Evolutionary conservation across 2,797 vertebrate species (phyloP).

Genomic region (Mionectes olivaceus): DNA sequence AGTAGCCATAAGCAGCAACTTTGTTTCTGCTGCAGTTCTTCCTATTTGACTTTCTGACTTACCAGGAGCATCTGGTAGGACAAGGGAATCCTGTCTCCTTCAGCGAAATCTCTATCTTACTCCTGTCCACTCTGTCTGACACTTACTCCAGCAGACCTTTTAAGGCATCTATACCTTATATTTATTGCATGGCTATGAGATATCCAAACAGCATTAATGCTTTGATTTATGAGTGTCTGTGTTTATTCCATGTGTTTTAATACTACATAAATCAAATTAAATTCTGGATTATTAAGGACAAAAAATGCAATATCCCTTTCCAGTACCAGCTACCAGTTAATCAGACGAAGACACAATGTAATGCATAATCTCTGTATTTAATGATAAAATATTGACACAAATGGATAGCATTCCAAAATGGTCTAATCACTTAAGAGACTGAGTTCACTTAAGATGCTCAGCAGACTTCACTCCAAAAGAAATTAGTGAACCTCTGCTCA

Average conservation of each 20-base stretch:
- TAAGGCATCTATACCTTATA: not conserved
- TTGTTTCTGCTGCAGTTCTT: not conserved
- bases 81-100: not conserved
- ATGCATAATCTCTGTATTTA: slow-evolving; percentile 20
- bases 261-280: not conserved
- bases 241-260: not conserved
- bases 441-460: not conserved
- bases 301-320: not conserved
- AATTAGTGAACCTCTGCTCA: not conserved
- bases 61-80: not conserved
- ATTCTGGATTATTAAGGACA: slow-evolving; percentile 6
- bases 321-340: not conserved
- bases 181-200: not conserved
- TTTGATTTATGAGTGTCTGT: not conserved
- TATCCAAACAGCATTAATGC: not conserved
- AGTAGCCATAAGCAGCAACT: not conserved
- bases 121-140: not conserved
- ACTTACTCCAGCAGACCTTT: not conserved
- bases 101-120: not conserved
- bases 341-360: not conserved
- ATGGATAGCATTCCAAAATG: not conserved
- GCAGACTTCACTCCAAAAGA: not conserved
- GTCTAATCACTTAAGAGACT: slow-evolving; percentile 12
- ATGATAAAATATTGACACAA: slow-evolving; percentile 12
- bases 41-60: not conserved